Evolutionary conservation across 2,113 vertebrate genomes (phyloP), one percentile per base, ranked within the genome.

Genomic region (Solea senegalensis): DNA sequence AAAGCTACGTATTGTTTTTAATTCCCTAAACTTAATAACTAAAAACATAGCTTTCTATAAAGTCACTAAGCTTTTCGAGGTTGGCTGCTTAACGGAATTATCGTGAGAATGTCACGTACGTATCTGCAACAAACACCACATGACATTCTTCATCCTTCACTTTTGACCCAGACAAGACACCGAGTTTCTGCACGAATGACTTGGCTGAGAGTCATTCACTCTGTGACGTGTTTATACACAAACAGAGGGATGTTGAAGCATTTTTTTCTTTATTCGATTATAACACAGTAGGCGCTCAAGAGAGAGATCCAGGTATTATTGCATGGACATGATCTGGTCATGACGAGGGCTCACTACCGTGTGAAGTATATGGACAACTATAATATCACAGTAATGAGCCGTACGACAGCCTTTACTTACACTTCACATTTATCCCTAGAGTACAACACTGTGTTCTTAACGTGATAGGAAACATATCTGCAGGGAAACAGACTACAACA

Each of bases 91-190:
- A 4, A 41, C n/a, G 57, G 6, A 40, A 70, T 48, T 53, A 59
- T 46, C 15, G 15, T 27, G 12, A 70, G 11, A 72, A 41, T 27
- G n/a, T n/a, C 3, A 34, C 34, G 3, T 34, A 16, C 21, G 55
- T 5, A 55, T 69, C 7, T 5, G n/a, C 28, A 27, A 27, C 28
- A 44, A 15, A 66, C 40, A 49, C 26, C 55, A 61, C 55, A 59
- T 45, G 60, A 59, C 54, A 74, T 73, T 50, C 16, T 13, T 67
- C 12, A 49, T 15, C 73, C 64, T 57, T 50, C 64, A 68, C 46
- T 39, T 27, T n/a, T 50, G 53, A 70, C 74, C 41, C 61, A 39
- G 57, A 74, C 41, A 34, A 27, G 41, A 45, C 63, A 79, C 45
- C 63, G 54, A 67, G 45, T 68, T 61, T 77, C 28, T 12, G 6